Evolutionary conservation across 2,113 vertebrate species (phyloP).

Genomic region (Chrysemys picta): DNA sequence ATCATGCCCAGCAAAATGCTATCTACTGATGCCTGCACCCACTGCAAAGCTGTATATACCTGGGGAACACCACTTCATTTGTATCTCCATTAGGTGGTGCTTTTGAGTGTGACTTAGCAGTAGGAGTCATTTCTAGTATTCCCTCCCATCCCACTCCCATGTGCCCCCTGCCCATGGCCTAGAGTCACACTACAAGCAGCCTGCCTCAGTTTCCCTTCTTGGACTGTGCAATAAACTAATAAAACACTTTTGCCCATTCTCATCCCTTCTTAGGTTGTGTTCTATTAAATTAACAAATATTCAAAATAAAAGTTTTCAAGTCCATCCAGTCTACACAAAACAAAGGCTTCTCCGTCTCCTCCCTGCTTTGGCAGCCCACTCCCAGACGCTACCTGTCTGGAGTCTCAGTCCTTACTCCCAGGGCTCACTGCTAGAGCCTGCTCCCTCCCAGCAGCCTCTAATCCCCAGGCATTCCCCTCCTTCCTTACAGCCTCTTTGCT

Average conservation of each 20-base stretch:
- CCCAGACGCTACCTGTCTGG: background rate
- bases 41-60: background rate
- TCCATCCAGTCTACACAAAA: background rate
- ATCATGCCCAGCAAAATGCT: background rate
- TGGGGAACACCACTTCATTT: background rate
- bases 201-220: no score
- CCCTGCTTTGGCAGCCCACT: background rate
- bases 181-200: no score
- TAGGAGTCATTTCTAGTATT: background rate
- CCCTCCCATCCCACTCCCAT: background rate
- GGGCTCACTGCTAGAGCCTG: background rate
- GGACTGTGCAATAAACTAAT: no score
- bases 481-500: no score
- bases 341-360: background rate
- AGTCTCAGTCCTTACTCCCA: background rate
- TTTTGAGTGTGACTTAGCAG: background rate
- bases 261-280: background rate
- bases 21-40: background rate
- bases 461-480: no score
- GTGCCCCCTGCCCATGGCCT: background rate
- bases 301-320: background rate
- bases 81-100: background rate
- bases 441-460: background rate
- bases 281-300: background rate
- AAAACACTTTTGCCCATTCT: background rate